A percentile compares a stretch with the other conserved stretches of the same genome.
Evolutionary conservation across 2,113 vertebrate species (phyloP).

Genomic region (Eublepharis macularius): DNA sequence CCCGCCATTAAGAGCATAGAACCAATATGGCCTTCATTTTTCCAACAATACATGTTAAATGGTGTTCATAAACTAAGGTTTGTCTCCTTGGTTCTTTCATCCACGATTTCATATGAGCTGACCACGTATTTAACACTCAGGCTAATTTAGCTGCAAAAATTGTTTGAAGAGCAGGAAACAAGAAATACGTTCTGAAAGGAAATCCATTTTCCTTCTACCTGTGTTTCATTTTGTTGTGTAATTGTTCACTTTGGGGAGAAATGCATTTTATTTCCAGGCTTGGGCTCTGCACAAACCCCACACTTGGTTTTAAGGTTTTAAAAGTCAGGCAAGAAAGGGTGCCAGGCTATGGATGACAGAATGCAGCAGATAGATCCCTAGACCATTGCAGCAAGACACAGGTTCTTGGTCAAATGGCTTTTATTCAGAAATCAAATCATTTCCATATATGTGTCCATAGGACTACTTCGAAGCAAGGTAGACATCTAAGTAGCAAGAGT

Average conservation of each 20-base stretch:
- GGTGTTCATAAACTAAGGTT: not conserved
- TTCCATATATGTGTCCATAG: no score
- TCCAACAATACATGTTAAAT: not conserved
- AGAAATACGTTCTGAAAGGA: not conserved
- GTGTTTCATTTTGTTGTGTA: not conserved
- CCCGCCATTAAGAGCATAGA: not conserved
- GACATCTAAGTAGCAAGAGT: no score
- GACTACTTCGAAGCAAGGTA: no score
- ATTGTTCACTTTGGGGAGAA: not conserved
- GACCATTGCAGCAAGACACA: no score
- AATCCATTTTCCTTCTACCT: not conserved
- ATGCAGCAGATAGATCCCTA: no score
- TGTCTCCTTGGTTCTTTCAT: not conserved
- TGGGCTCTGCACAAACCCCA: no score
- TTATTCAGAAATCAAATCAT: no score
- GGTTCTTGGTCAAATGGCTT: no score
- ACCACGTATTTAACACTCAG: not conserved
- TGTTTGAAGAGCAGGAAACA: not conserved
- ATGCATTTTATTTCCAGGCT: not conserved
- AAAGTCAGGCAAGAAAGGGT: no score
- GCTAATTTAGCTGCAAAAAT: not conserved
- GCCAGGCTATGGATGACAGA: no score
- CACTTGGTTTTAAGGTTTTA: no score
- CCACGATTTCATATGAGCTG: not conserved
- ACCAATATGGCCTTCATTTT: not conserved